phyloP scores from a whole-genome alignment of 2,113 vertebrate genomes.

The Nycticebus coucang region DNA sequence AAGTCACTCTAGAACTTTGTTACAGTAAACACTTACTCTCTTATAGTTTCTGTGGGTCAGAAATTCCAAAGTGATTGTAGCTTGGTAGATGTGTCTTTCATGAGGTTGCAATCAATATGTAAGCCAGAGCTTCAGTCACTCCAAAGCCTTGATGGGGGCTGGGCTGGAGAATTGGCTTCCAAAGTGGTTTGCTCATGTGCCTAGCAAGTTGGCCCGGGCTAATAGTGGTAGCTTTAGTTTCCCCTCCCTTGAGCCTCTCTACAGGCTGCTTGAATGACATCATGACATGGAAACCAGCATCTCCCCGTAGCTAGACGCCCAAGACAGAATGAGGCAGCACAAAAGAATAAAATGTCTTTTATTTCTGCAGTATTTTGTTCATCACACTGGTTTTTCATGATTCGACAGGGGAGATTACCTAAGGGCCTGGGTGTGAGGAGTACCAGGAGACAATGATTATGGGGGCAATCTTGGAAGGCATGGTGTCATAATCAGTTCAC shows the following conservation, averaged over 20 bases:
- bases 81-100: neutral
- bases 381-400: neutral
- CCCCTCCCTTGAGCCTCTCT: neutral
- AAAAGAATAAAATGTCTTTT: too few species aligned
- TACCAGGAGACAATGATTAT: neutral
- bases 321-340: neutral
- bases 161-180: neutral
- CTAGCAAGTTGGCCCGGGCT: neutral
- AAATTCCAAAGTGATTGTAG: conserved; percentile 13
- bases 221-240: neutral
- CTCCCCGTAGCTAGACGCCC: neutral
- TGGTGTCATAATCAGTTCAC: neutral
- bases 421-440: neutral
- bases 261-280: neutral
- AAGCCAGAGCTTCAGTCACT: neutral
- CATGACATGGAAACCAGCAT: neutral
- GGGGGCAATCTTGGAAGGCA: neutral
- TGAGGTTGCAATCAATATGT: neutral
- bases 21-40: neutral
- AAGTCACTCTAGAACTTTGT: neutral
- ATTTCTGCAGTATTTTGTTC: conserved; percentile 9
- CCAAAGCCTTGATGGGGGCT: neutral
- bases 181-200: neutral
- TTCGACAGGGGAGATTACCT: neutral
- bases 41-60: neutral